Percentiles rank a stretch among this genome's conserved stretches.
Conservation (phyloP, 2,888 invertebrate species). For the Mantis religiosa region DNA sequence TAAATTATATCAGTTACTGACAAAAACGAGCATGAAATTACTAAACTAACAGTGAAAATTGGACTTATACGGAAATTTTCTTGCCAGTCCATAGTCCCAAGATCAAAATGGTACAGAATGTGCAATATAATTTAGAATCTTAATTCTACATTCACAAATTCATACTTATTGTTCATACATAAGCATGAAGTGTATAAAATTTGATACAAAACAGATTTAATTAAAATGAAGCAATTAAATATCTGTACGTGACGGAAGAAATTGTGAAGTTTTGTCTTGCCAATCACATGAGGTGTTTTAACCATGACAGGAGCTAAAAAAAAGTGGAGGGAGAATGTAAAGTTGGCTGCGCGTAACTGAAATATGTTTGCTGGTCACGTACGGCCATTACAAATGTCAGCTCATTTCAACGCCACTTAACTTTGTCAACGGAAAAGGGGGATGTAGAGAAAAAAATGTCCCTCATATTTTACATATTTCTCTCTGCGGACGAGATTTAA, state of each 20-base stretch:
- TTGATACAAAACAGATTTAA: too few relatives aligned
- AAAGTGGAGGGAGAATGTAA: too few relatives aligned
- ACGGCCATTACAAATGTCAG: not conserved
- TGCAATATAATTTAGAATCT: too few relatives aligned
- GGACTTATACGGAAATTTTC: too few relatives aligned
- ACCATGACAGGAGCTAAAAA: not conserved
- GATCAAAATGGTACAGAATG: too few relatives aligned
- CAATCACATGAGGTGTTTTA: not conserved
- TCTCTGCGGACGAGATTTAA: not conserved
- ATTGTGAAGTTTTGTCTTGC: not conserved
- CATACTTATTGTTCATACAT: too few relatives aligned
- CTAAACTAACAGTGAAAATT: too few relatives aligned
- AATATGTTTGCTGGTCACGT: not conserved
- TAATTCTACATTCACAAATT: too few relatives aligned
- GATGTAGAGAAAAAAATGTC: not conserved
- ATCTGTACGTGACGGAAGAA: not conserved
- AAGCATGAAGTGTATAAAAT: too few relatives aligned
- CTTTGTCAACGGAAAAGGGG: not conserved
- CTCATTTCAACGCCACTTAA: not conserved
- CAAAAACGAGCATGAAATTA: too few relatives aligned
- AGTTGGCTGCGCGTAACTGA: not conserved
- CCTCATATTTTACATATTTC: not conserved
- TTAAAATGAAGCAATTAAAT: not conserved
- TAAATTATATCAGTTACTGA: too few relatives aligned
- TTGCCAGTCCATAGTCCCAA: too few relatives aligned